phyloP scores from a whole-genome alignment of 2,888 invertebrate species.

The Hemistola chrysoprasaria region DNA sequence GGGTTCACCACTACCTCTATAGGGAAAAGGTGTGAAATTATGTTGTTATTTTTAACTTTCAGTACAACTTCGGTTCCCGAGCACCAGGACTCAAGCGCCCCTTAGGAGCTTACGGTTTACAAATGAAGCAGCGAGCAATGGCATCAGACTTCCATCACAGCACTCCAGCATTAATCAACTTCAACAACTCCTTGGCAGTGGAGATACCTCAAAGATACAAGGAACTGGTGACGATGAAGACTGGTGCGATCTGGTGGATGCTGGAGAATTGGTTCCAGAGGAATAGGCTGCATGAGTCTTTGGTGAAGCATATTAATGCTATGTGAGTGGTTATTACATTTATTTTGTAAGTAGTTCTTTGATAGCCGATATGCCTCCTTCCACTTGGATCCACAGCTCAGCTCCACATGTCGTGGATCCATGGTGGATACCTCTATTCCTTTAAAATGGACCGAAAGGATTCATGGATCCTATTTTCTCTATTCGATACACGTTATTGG shows the following conservation, averaged over 20 bases:
- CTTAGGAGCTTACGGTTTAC: slow-evolving; percentile 52
- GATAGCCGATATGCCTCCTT: no score
- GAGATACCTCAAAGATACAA: slow-evolving; percentile 60
- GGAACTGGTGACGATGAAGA: slow-evolving; percentile 65
- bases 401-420: no score
- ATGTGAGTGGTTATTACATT: slow-evolving; percentile 32
- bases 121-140: slow-evolving; percentile 67
- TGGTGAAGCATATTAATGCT: slow-evolving; percentile 64
- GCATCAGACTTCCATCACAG: slow-evolving; percentile 56
- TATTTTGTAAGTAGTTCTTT: no score
- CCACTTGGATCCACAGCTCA: no score
- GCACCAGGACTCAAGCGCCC: slow-evolving; percentile 31
- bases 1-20: no score
- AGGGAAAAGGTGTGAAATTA: no score
- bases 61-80: slow-evolving; percentile 53
- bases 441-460: no score
- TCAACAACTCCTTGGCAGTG: slow-evolving; percentile 57
- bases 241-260: slow-evolving; percentile 73
- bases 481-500: no score
- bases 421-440: no score
- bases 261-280: slow-evolving; percentile 70
- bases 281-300: slow-evolving; percentile 54
- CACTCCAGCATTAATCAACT: slow-evolving; percentile 56
- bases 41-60: slow-evolving; percentile 20
- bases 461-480: no score